These are phyloP conservation scores for Drosophila ogumai DNA, from an alignment of 1,140 invertebrate species.

Conservation along the genomic window DNA sequence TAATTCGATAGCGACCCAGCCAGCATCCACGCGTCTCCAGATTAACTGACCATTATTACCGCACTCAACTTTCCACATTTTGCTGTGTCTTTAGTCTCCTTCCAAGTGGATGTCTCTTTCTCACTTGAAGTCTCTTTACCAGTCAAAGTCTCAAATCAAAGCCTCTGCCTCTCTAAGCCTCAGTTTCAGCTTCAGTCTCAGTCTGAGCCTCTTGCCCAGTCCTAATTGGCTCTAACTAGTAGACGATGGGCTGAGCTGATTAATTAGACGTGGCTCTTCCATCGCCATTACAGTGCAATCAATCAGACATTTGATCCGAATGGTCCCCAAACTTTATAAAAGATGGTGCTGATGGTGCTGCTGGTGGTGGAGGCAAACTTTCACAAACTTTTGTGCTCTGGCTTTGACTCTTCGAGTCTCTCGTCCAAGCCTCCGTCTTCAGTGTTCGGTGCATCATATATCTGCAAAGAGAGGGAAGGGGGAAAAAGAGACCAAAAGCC, in stretches of 20 bases:
- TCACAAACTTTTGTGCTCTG: conserved; percentile 13
- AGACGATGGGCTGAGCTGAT: conserved; percentile 19
- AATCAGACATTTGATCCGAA: conserved; percentile 25
- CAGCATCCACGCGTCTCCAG: conserved; percentile 9
- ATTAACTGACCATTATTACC: conserved; percentile 21
- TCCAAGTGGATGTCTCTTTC: neutral
- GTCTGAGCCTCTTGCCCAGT: neutral
- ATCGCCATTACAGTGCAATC: conserved; percentile 23
- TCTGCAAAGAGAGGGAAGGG: neutral
- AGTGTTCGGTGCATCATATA: conserved; percentile 13
- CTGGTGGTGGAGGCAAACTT: neutral
- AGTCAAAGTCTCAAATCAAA: neutral
- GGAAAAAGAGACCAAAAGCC: neutral
- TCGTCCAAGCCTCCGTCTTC: conserved; percentile 1
- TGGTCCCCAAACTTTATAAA: conserved; percentile 21
- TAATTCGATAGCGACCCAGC: conserved; percentile 12
- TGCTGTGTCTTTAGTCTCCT: neutral
- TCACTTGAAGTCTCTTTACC: too few relatives aligned
- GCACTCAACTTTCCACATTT: conserved; percentile 19
- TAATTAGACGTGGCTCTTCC: conserved; percentile 24
- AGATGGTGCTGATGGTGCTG: neutral
- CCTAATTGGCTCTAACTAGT: conserved; percentile 20
- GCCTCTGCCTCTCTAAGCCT: neutral
- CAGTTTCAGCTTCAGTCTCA: neutral
- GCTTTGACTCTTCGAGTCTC: conserved; percentile 20